A percentile compares a stretch with the other conserved stretches of the same genome.
These are phyloP conservation scores for Australoheros scitulus DNA, from an alignment of 2,113 vertebrate species.

Conservation along the genomic window DNA sequence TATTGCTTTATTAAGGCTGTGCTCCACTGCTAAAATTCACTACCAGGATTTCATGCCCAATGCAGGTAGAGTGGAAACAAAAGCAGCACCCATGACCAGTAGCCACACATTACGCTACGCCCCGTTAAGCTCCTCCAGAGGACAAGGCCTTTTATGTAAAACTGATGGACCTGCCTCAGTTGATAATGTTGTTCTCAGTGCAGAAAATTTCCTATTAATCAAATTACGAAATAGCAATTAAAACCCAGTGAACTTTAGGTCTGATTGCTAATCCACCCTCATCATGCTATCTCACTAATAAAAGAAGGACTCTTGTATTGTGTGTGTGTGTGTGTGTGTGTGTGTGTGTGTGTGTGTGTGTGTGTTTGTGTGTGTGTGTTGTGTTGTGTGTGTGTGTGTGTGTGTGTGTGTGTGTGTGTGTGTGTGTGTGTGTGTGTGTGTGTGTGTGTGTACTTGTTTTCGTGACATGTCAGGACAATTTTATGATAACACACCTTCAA, in stretches of 20 bases:
- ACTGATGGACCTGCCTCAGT: constrained; percentile 21
- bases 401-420: too few relatives aligned
- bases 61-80: constrained; percentile 6
- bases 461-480: too few relatives aligned
- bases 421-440: too few relatives aligned
- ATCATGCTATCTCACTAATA: not conserved
- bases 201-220: constrained; percentile 33
- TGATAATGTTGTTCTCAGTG: constrained; percentile 18
- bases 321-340: not conserved
- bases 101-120: not conserved
- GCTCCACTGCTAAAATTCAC: not conserved
- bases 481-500: too few relatives aligned
- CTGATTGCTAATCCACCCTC: not conserved
- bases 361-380: not conserved
- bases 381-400: too few relatives aligned
- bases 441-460: too few relatives aligned
- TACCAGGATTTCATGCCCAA: not conserved
- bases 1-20: not conserved
- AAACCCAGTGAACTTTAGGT: not conserved
- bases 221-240: constrained; percentile 39
- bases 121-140: constrained; percentile 2
- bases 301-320: not conserved
- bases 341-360: too few relatives aligned
- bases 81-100: constrained; percentile 23
- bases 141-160: constrained; percentile 11